Evolutionary conservation across 2,888 invertebrate genomes (phyloP).

Genomic region (Nomada lathburiana): DNA sequence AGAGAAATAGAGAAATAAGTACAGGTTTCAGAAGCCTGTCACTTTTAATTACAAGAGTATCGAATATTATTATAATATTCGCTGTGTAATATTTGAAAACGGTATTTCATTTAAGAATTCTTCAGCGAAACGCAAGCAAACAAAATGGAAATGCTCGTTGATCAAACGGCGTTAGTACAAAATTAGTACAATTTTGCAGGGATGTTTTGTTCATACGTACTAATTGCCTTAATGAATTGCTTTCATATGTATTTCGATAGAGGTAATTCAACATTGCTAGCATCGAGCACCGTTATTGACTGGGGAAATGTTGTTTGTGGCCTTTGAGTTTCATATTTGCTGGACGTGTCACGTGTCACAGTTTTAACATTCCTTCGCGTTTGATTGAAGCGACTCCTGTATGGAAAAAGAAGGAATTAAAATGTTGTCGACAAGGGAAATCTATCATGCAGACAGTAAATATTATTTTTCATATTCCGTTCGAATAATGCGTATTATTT

Average conservation of each 20-base stretch:
- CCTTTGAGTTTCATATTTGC: slow-evolving; percentile 1
- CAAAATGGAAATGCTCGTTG: slow-evolving; percentile 7
- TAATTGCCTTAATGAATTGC: not conserved
- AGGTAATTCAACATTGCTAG: slow-evolving; percentile 3
- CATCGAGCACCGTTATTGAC: slow-evolving; percentile 28
- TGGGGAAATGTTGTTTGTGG: slow-evolving; percentile 10
- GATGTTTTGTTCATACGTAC: slow-evolving; percentile 14
- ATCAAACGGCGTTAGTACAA: not conserved
- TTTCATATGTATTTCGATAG: slow-evolving; percentile 18
- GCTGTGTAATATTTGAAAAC: not conserved
- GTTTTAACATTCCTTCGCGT: not conserved
- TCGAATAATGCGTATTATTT: too few relatives aligned
- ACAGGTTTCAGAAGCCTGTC: too few relatives aligned
- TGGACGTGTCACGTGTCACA: slow-evolving; percentile 17
- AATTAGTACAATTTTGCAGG: not conserved
- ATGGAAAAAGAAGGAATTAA: not conserved
- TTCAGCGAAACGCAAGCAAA: not conserved
- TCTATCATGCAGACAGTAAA: not conserved
- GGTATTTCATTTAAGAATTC: not conserved
- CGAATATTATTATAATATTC: too few relatives aligned
- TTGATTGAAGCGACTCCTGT: not conserved
- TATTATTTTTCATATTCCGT: not conserved
- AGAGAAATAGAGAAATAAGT: too few relatives aligned
- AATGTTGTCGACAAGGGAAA: not conserved
- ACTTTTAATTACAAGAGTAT: too few relatives aligned